Evolutionary conservation across 2,113 vertebrate species (phyloP).

Genomic region (Erythrocercus mccallii): DNA sequence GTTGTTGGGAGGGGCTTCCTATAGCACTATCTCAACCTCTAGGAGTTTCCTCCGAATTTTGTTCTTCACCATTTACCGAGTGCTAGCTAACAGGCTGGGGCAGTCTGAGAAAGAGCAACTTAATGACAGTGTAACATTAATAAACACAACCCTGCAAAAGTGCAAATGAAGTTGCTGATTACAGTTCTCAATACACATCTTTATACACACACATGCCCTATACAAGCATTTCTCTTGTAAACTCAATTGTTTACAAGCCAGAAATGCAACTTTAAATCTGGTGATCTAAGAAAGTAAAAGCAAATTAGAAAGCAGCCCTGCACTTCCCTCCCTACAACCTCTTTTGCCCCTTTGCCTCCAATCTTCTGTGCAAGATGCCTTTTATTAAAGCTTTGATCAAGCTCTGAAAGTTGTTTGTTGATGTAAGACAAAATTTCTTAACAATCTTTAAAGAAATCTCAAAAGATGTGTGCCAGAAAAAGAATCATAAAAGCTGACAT

Average conservation of each 20-base stretch:
- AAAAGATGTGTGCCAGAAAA: background rate
- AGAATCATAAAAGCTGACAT: slow-evolving; percentile 51
- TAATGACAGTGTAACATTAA: background rate
- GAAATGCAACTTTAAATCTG: slow-evolving; percentile 41
- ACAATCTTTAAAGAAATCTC: slow-evolving; percentile 45
- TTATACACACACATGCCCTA: background rate
- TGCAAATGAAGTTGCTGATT: background rate
- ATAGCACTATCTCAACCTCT: background rate
- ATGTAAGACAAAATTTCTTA: slow-evolving; percentile 63
- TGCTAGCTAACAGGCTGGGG: background rate
- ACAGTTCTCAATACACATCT: background rate
- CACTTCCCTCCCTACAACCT: background rate
- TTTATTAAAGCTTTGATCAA: slow-evolving; percentile 45
- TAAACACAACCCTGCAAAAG: background rate
- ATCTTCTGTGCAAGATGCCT: slow-evolving; percentile 53
- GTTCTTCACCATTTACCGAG: background rate
- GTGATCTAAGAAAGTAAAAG: slow-evolving; percentile 32
- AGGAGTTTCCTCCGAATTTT: background rate
- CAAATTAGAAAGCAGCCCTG: background rate
- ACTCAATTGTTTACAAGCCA: slow-evolving; percentile 17
- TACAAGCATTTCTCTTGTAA: slow-evolving; percentile 30
- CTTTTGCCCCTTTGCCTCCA: background rate
- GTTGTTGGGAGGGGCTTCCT: background rate
- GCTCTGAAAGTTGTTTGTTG: slow-evolving; percentile 46
- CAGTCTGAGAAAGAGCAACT: background rate